Conservation (phyloP, 2,888 invertebrate genomes). For the Kuschelorhynchus macadamiae region DNA sequence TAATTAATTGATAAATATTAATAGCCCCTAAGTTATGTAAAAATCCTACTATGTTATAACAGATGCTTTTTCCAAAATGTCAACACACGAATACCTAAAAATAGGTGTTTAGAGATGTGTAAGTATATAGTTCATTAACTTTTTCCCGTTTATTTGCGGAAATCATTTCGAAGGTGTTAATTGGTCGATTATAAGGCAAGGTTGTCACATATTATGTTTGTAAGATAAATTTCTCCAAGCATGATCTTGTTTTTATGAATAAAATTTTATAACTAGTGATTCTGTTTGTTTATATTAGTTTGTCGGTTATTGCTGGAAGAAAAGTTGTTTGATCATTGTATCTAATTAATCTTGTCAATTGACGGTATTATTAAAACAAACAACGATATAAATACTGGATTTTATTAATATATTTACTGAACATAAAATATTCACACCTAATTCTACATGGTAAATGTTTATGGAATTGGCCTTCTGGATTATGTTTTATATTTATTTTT, state of each 20-base stretch:
- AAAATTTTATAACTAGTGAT: no score
- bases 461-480: no score
- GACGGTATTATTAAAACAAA: no score
- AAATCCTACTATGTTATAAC: conserved; percentile 35
- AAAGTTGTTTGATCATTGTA: no score
- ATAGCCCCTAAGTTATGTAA: conserved; percentile 26
- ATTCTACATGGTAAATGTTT: no score
- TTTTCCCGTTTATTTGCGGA: conserved; percentile 49
- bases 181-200: conserved; percentile 10
- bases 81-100: conserved; percentile 44
- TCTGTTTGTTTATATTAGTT: no score
- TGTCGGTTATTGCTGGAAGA: no score
- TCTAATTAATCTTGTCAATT: no score
- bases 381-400: no score
- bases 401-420: no score
- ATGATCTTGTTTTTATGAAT: background rate
- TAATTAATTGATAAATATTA: conserved; percentile 35
- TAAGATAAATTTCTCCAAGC: conserved; percentile 24
- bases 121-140: conserved; percentile 48
- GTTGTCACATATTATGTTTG: conserved; percentile 4
- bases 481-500: no score
- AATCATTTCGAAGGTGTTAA: conserved; percentile 45
- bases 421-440: no score
- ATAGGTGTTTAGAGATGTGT: conserved; percentile 44
- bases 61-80: conserved; percentile 36